A percentile compares a stretch with the other conserved stretches of the same genome.
Evolutionary conservation across 2,888 invertebrate species (phyloP).

Genomic region (Scrobipalpa atriplicella): DNA sequence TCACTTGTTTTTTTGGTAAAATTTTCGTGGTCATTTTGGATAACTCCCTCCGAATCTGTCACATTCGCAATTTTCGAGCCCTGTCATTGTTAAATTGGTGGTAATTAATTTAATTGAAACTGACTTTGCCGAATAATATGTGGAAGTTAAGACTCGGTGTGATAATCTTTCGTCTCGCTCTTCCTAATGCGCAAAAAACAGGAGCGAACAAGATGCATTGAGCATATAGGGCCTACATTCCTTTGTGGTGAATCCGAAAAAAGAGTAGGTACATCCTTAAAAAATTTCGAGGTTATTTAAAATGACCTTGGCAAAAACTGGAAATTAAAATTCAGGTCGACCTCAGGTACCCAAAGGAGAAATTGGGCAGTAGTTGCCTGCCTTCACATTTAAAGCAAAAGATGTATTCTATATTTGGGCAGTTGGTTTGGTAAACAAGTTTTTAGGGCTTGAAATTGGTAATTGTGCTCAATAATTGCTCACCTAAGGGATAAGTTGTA

Average conservation of each 20-base stretch:
- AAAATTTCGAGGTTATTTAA: slow-evolving; percentile 1
- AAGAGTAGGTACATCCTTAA: not conserved
- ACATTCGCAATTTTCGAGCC: not conserved
- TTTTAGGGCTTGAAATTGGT: too few relatives aligned
- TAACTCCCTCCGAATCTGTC: not conserved
- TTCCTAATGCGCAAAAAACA: not conserved
- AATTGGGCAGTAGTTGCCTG: too few relatives aligned
- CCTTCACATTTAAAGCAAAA: too few relatives aligned
- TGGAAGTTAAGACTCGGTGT: not conserved
- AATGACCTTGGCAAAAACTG: not conserved
- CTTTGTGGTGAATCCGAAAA: not conserved
- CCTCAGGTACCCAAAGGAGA: too few relatives aligned
- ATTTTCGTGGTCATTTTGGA: not conserved
- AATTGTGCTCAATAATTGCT: too few relatives aligned
- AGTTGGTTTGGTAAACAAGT: too few relatives aligned
- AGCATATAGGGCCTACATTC: not conserved
- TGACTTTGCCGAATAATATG: not conserved
- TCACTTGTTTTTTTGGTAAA: slow-evolving; percentile 9
- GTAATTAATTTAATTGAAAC: not conserved
- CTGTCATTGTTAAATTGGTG: slow-evolving; percentile 7
- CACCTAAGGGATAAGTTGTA: too few relatives aligned
- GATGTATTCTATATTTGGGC: too few relatives aligned
- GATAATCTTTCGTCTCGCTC: not conserved
- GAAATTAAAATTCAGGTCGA: not conserved
- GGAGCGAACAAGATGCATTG: slow-evolving; percentile 2